Percentiles rank a stretch among this genome's conserved stretches.
phyloP scores from a whole-genome alignment of 2,797 vertebrate species.

The Clangula hyemalis region DNA sequence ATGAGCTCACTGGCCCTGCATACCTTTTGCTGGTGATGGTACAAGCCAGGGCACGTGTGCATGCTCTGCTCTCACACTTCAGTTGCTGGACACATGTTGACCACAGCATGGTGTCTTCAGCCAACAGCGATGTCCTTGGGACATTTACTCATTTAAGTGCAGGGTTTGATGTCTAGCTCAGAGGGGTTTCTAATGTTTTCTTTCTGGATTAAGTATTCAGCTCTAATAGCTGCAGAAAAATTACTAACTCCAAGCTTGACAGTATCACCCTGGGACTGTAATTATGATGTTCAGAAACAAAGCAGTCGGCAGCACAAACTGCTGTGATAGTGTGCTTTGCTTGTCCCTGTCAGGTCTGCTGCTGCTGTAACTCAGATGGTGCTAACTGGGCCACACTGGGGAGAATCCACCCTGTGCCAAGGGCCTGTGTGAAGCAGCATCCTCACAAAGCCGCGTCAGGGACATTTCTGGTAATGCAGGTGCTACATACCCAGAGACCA shows the following conservation, averaged over 20 bases:
- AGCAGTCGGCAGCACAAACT: conserved; percentile 7
- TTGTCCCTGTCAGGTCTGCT: background rate
- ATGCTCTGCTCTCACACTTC: background rate
- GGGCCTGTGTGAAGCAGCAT: background rate
- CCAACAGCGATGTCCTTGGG: background rate
- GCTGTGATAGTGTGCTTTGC: background rate
- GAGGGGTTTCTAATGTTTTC: background rate
- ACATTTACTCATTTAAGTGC: background rate
- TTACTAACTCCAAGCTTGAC: background rate
- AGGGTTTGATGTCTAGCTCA: background rate
- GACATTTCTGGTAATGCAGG: background rate
- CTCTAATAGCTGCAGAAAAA: conserved; percentile 12
- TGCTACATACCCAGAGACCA: background rate
- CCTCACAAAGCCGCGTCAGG: background rate
- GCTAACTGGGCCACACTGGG: background rate
- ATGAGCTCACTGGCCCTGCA: background rate
- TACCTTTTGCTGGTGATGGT: background rate
- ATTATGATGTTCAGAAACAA: conserved; percentile 27
- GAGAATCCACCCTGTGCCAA: background rate
- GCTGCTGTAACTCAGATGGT: background rate
- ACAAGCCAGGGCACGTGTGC: background rate
- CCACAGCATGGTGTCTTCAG: background rate
- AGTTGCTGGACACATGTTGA: background rate
- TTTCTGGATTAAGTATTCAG: background rate
- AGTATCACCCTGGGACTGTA: background rate